These are phyloP conservation scores for Oreohelix idahoensis DNA, from an alignment of 1,140 invertebrate genomes.

Conservation along the genomic window DNA sequence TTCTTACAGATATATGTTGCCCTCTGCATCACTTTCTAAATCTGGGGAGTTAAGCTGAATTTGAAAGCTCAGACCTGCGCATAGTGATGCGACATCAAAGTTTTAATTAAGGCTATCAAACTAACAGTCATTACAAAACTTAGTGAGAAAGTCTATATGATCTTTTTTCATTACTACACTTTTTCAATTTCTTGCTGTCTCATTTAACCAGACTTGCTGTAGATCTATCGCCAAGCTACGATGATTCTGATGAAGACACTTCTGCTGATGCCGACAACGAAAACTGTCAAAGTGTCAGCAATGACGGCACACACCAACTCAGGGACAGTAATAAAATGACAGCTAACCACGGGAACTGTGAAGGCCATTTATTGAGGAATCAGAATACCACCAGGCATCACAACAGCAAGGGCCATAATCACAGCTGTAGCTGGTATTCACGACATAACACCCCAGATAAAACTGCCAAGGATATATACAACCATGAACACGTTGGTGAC, in stretches of 20 bases:
- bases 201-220: conserved; percentile 37
- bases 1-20: too few species aligned
- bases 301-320: conserved; percentile 11
- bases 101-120: too few species aligned
- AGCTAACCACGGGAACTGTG: not conserved
- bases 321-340: conserved; percentile 6
- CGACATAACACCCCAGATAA: conserved; percentile 37
- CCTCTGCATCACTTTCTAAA: too few species aligned
- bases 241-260: conserved; percentile 1
- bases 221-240: conserved; percentile 25
- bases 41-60: too few species aligned
- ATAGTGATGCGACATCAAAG: too few species aligned
- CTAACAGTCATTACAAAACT: too few species aligned
- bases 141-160: too few species aligned
- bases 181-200: not conserved
- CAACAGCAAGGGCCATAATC: not conserved
- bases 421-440: conserved; percentile 34
- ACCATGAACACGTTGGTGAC: conserved; percentile 37
- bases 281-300: not conserved
- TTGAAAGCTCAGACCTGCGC: too few species aligned
- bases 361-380: conserved; percentile 4
- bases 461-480: conserved; percentile 44
- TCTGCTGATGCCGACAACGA: not conserved
- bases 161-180: too few species aligned
- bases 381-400: not conserved